These are phyloP conservation scores for Sussaba pulchella DNA, from an alignment of 2,888 invertebrate genomes.

Conservation along the genomic window DNA sequence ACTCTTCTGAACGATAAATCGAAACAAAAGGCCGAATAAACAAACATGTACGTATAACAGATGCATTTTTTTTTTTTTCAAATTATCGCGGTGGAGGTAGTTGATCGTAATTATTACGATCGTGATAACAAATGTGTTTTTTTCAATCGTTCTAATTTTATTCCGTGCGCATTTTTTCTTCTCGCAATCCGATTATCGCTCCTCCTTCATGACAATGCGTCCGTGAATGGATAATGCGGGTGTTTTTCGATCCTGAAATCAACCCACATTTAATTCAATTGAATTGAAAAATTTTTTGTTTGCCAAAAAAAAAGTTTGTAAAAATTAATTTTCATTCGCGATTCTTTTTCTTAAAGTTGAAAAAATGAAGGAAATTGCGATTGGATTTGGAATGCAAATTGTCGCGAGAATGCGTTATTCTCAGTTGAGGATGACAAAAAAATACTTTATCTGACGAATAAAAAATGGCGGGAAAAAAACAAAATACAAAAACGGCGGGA, in stretches of 20 bases:
- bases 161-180: conserved; percentile 33
- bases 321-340: no score
- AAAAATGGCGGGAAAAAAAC: no score
- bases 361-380: no score
- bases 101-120: conserved; percentile 47
- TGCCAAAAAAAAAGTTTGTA: no score
- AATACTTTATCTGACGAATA: no score
- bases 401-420: no score
- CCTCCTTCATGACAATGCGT: conserved; percentile 66
- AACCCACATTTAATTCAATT: no score
- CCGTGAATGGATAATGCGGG: conserved; percentile 89
- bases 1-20: conserved; percentile 89
- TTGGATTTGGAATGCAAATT: no score
- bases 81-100: conserved; percentile 43
- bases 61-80: conserved; percentile 39
- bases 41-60: background rate
- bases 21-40: background rate
- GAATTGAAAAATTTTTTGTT: no score
- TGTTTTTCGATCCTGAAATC: conserved; percentile 87
- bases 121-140: conserved; percentile 36
- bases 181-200: conserved; percentile 14
- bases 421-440: no score
- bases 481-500: no score
- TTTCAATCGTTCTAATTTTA: conserved; percentile 48
- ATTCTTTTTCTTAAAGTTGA: no score